A percentile compares a stretch with the other conserved stretches of the same genome.
Conservation (phyloP, 2,888 invertebrate genomes). For the Microplitis deprimator region DNA sequence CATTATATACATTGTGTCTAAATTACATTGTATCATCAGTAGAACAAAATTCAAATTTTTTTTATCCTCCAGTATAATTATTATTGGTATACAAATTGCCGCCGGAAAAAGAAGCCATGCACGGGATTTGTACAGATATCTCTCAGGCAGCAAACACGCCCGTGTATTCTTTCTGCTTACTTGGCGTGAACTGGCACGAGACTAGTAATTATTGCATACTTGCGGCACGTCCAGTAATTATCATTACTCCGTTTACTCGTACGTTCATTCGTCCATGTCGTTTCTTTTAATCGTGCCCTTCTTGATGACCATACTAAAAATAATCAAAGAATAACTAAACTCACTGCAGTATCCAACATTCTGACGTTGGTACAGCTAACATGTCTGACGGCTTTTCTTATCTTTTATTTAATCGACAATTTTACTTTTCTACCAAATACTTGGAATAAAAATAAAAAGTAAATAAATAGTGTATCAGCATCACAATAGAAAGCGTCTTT, state of each 20-base stretch:
- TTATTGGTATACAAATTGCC: conserved; percentile 36
- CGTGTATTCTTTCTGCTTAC: conserved; percentile 65
- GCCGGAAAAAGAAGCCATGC: conserved; percentile 40
- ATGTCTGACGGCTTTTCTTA: no score
- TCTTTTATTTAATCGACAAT: no score
- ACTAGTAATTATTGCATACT: conserved; percentile 60
- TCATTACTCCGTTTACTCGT: conserved; percentile 50
- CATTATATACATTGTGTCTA: not conserved
- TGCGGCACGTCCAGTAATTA: conserved; percentile 64
- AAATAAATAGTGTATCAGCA: no score
- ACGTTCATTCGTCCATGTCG: conserved; percentile 58
- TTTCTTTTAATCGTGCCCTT: conserved; percentile 53
- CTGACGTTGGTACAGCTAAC: no score
- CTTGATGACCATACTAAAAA: not conserved
- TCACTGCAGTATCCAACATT: not conserved
- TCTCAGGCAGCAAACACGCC: conserved; percentile 64
- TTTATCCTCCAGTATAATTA: conserved; percentile 49
- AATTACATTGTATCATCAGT: not conserved
- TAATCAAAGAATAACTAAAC: conserved; percentile 2
- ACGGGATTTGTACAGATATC: conserved; percentile 50
- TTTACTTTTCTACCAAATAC: no score
- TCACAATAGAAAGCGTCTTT: no score
- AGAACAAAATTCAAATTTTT: conserved; percentile 46
- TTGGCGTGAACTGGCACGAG: conserved; percentile 56
- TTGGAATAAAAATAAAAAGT: no score